These are phyloP conservation scores for Himalopsyche japonica DNA, from an alignment of 2,888 invertebrate species.

Conservation along the genomic window DNA sequence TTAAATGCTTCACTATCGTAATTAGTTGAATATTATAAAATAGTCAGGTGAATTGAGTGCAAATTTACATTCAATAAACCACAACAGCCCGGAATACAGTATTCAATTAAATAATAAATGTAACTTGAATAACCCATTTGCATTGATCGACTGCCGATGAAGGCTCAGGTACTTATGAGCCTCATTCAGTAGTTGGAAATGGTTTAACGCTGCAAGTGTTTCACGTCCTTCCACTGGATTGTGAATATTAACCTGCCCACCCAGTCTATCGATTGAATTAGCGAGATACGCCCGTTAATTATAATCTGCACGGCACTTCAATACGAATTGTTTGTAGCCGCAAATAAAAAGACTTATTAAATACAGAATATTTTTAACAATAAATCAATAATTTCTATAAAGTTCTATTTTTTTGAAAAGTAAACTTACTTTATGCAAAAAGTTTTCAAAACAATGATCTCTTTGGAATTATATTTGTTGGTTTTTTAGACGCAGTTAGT, in stretches of 20 bases:
- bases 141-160: background rate
- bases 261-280: background rate
- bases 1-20: background rate
- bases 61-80: background rate
- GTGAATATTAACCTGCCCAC: background rate
- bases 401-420: no score
- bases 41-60: background rate
- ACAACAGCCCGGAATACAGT: background rate
- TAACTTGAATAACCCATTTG: background rate
- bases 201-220: background rate
- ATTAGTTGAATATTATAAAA: background rate
- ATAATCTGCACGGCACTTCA: no score
- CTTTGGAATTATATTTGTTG: no score
- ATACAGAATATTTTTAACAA: no score
- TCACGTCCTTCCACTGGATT: background rate
- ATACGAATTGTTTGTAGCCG: background rate
- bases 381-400: no score
- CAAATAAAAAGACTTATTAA: background rate
- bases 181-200: background rate
- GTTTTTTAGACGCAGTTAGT: no score
- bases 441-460: no score
- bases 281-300: background rate
- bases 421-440: no score
- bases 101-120: background rate
- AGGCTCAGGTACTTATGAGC: background rate